Conservation (phyloP, 2,888 invertebrate species). For the Apantesis nais region DNA sequence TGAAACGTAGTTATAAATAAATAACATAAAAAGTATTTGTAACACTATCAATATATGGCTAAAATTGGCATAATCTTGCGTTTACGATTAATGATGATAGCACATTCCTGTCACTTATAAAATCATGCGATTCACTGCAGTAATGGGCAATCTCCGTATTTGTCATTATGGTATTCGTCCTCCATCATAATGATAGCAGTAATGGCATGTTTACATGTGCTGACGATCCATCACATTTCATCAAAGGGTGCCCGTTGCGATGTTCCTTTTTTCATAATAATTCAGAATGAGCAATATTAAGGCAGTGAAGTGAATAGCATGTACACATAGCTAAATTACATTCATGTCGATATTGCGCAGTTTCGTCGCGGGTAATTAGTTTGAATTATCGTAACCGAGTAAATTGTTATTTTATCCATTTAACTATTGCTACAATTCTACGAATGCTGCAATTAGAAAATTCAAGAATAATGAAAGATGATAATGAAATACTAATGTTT, state of each 20-base stretch:
- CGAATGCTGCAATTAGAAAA: background rate
- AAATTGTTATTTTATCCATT: conserved; percentile 17
- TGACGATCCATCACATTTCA: background rate
- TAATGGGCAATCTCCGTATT: background rate
- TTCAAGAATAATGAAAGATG: background rate
- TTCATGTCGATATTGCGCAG: conserved; percentile 9
- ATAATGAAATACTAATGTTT: background rate
- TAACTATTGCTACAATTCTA: conserved; percentile 6
- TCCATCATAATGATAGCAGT: background rate
- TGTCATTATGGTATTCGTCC: background rate
- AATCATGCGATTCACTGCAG: background rate
- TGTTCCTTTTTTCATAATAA: conserved; percentile 21
- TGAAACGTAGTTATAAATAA: background rate
- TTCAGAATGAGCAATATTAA: conserved; percentile 18
- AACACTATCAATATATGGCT: background rate
- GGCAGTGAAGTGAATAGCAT: conserved; percentile 8
- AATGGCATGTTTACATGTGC: conserved; percentile 2
- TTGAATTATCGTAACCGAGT: conserved; percentile 10
- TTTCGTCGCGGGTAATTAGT: conserved; percentile 18
- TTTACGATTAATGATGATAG: background rate
- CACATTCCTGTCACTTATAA: conserved; percentile 4
- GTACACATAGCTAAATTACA: conserved; percentile 22
- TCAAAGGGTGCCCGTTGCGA: conserved; percentile 7
- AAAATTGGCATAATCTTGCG: background rate
- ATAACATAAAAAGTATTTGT: background rate